Evolutionary conservation across 92 coral and sea anemone genomes (phyloP).

Genomic region (Bergia puertoricense): DNA sequence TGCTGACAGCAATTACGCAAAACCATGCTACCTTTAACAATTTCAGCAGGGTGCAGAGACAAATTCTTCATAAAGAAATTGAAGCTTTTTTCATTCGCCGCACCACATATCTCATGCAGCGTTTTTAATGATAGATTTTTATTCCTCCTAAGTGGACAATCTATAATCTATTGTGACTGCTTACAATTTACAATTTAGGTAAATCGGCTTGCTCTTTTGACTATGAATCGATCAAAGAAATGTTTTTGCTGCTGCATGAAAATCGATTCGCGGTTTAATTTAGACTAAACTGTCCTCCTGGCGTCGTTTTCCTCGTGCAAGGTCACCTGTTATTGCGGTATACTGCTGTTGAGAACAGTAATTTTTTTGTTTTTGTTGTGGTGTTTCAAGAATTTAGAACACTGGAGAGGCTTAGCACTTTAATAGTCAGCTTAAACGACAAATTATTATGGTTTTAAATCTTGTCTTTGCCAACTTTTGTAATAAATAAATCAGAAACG

Average conservation of each 20-base stretch:
- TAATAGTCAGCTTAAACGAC: too few species aligned
- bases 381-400: neutral
- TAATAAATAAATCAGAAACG: too few species aligned
- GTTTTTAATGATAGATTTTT: neutral
- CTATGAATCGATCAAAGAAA: neutral
- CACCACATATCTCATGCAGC: conserved; percentile 13
- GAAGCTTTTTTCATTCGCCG: neutral
- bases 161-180: neutral
- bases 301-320: conserved; percentile 16
- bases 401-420: too few species aligned
- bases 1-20: neutral
- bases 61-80: neutral
- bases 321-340: conserved; percentile 36
- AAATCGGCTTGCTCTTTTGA: neutral
- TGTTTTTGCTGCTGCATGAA: neutral
- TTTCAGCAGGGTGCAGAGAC: conserved; percentile 24
- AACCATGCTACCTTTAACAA: neutral
- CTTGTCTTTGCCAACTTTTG: too few species aligned
- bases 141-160: neutral
- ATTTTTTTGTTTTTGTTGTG: neutral
- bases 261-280: neutral
- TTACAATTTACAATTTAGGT: neutral
- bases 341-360: neutral
- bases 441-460: too few species aligned
- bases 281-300: neutral